Percentiles rank a stretch among this genome's conserved stretches.
These are phyloP conservation scores for Lagopus leucura DNA, from an alignment of 2,113 vertebrate genomes.

Conservation along the genomic window DNA sequence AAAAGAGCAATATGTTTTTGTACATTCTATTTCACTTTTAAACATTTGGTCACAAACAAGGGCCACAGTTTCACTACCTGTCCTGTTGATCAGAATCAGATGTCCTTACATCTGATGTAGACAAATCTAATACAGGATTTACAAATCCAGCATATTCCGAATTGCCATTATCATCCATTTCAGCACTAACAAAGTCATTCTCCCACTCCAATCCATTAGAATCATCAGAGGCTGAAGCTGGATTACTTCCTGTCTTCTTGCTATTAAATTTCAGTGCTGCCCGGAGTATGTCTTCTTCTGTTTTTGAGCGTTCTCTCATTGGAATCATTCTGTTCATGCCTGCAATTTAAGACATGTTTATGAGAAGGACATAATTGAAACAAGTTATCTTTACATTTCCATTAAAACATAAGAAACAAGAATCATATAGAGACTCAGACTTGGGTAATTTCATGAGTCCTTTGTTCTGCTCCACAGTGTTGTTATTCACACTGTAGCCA, in stretches of 20 bases:
- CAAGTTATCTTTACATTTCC: fast-evolving
- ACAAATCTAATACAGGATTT: slow-evolving; percentile 89
- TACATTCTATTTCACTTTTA: slow-evolving; percentile 34
- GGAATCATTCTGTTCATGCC: slow-evolving; percentile 92
- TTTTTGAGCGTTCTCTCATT: slow-evolving; percentile 90
- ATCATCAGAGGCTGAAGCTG: slow-evolving; percentile 91
- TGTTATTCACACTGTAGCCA: neutral
- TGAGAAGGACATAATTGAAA: neutral
- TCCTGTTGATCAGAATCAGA: slow-evolving; percentile 76
- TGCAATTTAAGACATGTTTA: neutral
- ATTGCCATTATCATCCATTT: slow-evolving; percentile 87
- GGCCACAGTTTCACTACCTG: slow-evolving; percentile 73
- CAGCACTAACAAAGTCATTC: slow-evolving; percentile 93
- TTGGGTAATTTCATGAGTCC: neutral
- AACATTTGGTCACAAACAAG: slow-evolving; percentile 30
- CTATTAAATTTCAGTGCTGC: slow-evolving; percentile 84
- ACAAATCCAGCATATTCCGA: slow-evolving; percentile 92
- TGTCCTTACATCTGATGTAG: slow-evolving; percentile 69
- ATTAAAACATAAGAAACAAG: neutral
- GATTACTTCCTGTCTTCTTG: slow-evolving; percentile 82
- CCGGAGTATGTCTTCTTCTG: slow-evolving; percentile 94
- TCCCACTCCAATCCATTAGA: slow-evolving; percentile 97
- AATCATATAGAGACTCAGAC: neutral
- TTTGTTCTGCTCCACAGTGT: too few species aligned
- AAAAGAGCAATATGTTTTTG: neutral